phyloP scores from a whole-genome alignment of 2,797 vertebrate genomes.

The Xerus rutilus region DNA sequence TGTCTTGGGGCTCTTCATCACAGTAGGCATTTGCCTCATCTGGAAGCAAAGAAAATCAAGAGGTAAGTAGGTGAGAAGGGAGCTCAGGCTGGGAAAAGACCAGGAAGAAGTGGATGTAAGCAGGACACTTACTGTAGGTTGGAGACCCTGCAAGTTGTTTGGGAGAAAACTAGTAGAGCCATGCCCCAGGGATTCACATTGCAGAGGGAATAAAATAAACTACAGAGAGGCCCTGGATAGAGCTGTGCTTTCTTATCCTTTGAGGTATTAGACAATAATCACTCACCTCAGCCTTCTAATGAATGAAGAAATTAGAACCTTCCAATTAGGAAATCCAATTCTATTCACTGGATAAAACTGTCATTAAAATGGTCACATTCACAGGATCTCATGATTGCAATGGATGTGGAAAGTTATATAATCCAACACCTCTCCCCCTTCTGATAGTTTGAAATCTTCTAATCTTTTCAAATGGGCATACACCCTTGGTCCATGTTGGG shows the following conservation, averaged over 20 bases:
- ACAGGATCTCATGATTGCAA: neutral
- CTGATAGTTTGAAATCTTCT: neutral
- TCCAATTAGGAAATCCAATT: constrained; percentile 47
- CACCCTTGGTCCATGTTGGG: neutral
- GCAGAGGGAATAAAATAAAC: neutral
- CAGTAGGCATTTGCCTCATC: constrained; percentile 63
- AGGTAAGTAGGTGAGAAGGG: constrained; percentile 69
- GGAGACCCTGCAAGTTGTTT: neutral
- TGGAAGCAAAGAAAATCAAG: constrained; percentile 80
- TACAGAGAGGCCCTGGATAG: neutral
- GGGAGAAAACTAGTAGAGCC: neutral
- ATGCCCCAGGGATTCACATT: neutral
- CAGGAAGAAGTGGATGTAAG: neutral
- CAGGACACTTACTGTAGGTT: neutral
- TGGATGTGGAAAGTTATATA: constrained; percentile 22
- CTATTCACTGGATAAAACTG: neutral
- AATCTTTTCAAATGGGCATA: constrained; percentile 21
- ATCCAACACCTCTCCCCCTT: neutral
- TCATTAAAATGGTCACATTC: constrained; percentile 31
- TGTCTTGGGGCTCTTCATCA: constrained; percentile 63
- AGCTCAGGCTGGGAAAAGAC: neutral
- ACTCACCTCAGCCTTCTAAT: constrained; percentile 12
- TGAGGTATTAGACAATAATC: constrained; percentile 34
- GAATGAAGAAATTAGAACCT: constrained; percentile 45
- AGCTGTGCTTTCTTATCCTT: neutral